Evolutionary conservation across 2,113 vertebrate species (phyloP).

Genomic region (Amazona vittata): DNA sequence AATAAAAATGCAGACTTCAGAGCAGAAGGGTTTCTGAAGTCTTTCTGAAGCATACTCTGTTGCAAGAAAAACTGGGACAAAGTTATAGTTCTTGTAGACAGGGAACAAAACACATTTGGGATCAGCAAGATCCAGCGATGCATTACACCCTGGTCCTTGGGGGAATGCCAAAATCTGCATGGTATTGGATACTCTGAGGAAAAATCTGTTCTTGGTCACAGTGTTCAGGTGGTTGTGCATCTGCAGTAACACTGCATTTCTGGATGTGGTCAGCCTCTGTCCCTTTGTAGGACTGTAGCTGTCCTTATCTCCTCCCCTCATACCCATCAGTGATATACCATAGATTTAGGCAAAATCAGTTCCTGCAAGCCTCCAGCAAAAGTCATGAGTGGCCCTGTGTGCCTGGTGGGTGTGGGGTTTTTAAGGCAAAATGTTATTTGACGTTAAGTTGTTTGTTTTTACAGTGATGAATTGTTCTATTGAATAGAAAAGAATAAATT

Average conservation of each 20-base stretch:
- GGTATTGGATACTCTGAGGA: neutral
- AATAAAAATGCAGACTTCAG: neutral
- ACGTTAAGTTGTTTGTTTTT: neutral
- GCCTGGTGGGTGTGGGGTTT: neutral
- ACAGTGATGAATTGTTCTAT: neutral
- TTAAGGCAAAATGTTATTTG: neutral
- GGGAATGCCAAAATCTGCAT: neutral
- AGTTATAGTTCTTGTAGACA: neutral
- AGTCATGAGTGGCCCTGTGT: neutral
- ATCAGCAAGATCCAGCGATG: neutral
- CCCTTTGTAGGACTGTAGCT: neutral
- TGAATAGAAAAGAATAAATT: neutral
- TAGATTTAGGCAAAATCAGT: neutral
- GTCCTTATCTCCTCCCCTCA: neutral
- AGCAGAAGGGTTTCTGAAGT: neutral
- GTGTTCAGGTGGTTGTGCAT: neutral
- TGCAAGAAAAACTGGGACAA: neutral
- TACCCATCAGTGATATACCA: neutral
- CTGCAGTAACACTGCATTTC: neutral
- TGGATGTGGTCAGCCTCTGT: neutral
- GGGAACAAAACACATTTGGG: neutral
- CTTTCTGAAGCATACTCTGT: neutral
- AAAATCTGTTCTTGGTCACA: neutral
- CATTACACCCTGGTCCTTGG: neutral
- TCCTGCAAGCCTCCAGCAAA: neutral